phyloP scores from a whole-genome alignment of 2,888 invertebrate species.

The Eupithecia centaureata region DNA sequence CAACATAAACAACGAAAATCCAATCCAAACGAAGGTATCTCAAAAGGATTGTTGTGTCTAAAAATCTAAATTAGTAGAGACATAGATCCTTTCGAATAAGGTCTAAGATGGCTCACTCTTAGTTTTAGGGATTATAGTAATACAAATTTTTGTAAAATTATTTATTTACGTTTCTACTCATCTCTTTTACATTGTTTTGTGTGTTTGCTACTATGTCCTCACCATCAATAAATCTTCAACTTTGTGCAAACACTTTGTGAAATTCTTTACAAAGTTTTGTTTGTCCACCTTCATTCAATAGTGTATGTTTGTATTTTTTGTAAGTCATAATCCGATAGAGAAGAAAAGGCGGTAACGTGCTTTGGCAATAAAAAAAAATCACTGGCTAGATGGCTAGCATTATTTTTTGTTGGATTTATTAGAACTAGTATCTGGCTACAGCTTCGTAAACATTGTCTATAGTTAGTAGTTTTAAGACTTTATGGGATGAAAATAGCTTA shows the following conservation, averaged over 20 bases:
- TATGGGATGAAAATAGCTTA: no score
- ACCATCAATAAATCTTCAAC: constrained; percentile 21
- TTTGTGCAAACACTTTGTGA: constrained; percentile 20
- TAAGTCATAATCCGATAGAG: neutral
- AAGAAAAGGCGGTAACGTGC: neutral
- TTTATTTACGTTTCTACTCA: neutral
- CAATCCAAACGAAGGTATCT: no score
- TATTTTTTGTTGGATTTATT: no score
- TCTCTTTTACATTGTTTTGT: constrained; percentile 6
- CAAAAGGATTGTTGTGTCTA: no score
- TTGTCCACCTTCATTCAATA: constrained; percentile 13
- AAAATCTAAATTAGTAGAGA: neutral
- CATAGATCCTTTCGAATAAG: neutral
- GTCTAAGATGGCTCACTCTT: neutral
- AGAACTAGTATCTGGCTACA: no score
- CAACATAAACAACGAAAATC: no score
- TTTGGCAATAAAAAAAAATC: neutral
- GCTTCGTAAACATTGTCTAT: no score
- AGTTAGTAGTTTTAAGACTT: no score
- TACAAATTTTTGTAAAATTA: neutral
- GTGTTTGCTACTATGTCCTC: constrained; percentile 9
- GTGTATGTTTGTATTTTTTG: constrained; percentile 20
- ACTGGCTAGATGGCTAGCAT: neutral
- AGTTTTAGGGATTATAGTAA: neutral
- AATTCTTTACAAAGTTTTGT: constrained; percentile 25